These are phyloP conservation scores for Nephrotoma flavescens DNA, from an alignment of 2,888 invertebrate genomes.

Conservation along the genomic window DNA sequence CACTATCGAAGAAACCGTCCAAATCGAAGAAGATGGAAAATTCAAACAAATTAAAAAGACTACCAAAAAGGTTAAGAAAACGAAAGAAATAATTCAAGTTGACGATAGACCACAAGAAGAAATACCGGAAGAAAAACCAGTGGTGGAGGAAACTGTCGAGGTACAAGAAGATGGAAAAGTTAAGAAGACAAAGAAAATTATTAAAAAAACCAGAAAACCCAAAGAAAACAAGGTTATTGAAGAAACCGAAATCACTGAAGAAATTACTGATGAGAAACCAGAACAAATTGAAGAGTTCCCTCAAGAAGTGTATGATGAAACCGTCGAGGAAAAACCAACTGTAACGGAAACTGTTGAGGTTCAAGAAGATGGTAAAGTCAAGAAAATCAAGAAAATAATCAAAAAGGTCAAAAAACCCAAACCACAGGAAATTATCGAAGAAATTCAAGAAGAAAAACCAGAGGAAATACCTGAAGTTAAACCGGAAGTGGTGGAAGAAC, in stretches of 20 bases:
- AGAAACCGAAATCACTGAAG: not conserved
- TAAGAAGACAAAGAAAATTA: not conserved
- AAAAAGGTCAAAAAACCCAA: not conserved
- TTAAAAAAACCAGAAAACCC: not conserved
- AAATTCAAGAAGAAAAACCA: not conserved
- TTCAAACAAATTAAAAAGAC: not conserved
- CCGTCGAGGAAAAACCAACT: not conserved
- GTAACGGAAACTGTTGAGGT: not conserved
- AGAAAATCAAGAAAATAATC: not conserved
- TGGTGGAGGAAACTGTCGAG: not conserved
- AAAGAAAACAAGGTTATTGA: not conserved
- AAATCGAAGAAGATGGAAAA: not conserved
- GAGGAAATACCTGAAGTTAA: not conserved
- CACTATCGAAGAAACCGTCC: not conserved
- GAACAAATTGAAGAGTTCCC: not conserved
- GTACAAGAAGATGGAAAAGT: not conserved
- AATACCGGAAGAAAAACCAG: not conserved
- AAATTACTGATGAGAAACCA: not conserved
- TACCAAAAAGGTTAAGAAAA: not conserved
- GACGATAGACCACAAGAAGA: not conserved
- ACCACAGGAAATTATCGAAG: not conserved
- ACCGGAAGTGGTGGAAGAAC: not conserved
- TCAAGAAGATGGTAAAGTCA: not conserved
- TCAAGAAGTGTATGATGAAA: not conserved
- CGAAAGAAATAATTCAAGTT: not conserved